A percentile compares a stretch with the other conserved stretches of the same genome.
These are phyloP conservation scores for Pocillopora meandrina DNA, from an alignment of 92 coral and sea anemone genomes.

Conservation along the genomic window DNA sequence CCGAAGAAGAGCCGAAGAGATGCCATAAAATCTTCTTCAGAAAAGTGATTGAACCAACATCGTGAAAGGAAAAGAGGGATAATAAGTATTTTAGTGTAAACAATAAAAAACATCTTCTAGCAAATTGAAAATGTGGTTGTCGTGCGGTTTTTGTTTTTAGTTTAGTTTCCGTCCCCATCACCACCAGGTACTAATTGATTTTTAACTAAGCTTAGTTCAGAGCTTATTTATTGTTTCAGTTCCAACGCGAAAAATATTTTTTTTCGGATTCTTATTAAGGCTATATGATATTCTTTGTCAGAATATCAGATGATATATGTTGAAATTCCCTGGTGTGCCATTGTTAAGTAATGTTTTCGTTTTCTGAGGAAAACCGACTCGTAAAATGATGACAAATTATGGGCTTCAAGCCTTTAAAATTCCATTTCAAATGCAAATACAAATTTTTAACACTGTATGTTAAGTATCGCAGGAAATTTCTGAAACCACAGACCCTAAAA, in stretches of 20 bases:
- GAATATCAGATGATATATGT: background rate
- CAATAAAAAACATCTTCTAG: background rate
- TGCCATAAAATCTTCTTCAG: too few relatives aligned
- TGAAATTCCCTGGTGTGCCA: background rate
- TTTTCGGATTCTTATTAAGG: background rate
- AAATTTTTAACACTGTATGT: too few relatives aligned
- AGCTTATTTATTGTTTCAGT: too few relatives aligned
- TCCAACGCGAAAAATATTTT: background rate
- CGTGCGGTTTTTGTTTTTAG: background rate
- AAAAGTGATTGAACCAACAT: too few relatives aligned
- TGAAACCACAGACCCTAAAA: too few relatives aligned
- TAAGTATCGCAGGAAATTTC: too few relatives aligned
- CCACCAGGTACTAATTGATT: background rate
- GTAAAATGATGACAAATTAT: background rate
- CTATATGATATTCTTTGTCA: background rate
- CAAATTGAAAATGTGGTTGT: background rate
- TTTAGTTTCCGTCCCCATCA: background rate
- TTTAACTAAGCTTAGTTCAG: background rate
- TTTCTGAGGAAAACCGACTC: background rate
- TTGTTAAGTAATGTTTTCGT: background rate
- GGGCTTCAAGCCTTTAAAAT: background rate
- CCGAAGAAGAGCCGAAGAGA: background rate
- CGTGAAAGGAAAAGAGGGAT: background rate
- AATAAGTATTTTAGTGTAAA: background rate
- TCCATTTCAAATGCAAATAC: slow-evolving; percentile 1